Conservation (phyloP, 2,797 vertebrate species). For the Glyptemys insculpta region DNA sequence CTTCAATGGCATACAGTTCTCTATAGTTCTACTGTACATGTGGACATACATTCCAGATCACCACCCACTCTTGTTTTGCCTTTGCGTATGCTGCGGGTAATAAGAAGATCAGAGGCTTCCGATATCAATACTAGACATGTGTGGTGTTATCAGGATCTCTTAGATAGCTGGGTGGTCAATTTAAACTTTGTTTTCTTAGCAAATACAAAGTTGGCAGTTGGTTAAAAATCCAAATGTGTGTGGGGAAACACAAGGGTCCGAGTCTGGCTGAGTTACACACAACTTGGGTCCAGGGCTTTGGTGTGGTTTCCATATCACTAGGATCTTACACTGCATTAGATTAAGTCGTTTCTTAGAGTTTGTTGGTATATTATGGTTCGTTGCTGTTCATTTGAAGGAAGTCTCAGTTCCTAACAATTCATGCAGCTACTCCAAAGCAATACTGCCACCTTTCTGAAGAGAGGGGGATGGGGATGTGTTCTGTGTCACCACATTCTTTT, state of each 20-base stretch:
- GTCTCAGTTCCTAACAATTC: slow-evolving; percentile 1
- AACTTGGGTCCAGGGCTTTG: slow-evolving; percentile 54
- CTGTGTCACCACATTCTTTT: slow-evolving; percentile 59
- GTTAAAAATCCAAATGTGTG: slow-evolving; percentile 63
- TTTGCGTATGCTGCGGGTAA: slow-evolving; percentile 44
- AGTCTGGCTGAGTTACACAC: slow-evolving; percentile 68
- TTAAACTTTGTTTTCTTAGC: slow-evolving; percentile 76
- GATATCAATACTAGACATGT: slow-evolving; percentile 52
- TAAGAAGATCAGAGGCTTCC: slow-evolving; percentile 60
- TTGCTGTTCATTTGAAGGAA: slow-evolving; percentile 55
- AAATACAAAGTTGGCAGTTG: slow-evolving; percentile 77
- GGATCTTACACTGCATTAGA: slow-evolving; percentile 75
- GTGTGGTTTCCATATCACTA: slow-evolving; percentile 75
- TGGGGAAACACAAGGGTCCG: slow-evolving; percentile 63
- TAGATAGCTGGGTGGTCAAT: slow-evolving; percentile 79
- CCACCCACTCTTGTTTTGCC: slow-evolving; percentile 56
- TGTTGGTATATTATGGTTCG: slow-evolving; percentile 64
- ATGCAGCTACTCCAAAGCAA: slow-evolving; percentile 79
- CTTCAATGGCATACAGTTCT: background rate
- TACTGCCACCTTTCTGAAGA: slow-evolving; percentile 88
- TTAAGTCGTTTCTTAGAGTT: slow-evolving; percentile 73
- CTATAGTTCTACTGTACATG: background rate
- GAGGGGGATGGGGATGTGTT: slow-evolving; percentile 49
- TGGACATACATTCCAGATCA: slow-evolving; percentile 8
- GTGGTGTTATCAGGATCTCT: slow-evolving; percentile 72